Percentiles rank a stretch among this genome's conserved stretches.
These are phyloP conservation scores for Rhinoptilus africanus DNA, from an alignment of 2,113 vertebrate genomes.

Conservation along the genomic window DNA sequence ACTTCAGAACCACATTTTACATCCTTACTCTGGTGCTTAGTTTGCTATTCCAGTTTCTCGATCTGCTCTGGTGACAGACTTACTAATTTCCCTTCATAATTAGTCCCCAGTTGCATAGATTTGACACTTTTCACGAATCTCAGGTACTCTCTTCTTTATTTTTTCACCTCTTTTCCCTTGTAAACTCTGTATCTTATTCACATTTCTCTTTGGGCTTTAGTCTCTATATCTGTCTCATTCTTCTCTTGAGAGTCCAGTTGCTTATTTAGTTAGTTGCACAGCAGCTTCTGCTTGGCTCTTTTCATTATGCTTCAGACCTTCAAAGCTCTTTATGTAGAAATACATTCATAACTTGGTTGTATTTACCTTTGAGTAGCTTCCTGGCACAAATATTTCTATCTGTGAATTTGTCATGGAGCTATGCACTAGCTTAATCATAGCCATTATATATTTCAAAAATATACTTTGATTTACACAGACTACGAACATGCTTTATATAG, in stretches of 20 bases:
- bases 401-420: background rate
- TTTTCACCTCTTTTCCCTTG: constrained; percentile 17
- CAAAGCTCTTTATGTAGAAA: background rate
- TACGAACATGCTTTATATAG: background rate
- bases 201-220: background rate
- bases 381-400: background rate
- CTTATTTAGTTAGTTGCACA: background rate
- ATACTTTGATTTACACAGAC: background rate
- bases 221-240: background rate
- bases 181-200: background rate
- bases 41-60: background rate
- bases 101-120: background rate
- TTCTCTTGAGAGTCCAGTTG: background rate
- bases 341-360: background rate
- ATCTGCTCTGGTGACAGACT: constrained; percentile 13
- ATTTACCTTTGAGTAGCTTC: background rate
- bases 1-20: constrained; percentile 27
- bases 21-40: background rate
- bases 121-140: constrained; percentile 18
- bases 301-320: background rate
- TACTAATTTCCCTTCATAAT: constrained; percentile 49
- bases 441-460: background rate
- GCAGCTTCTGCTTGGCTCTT: background rate
- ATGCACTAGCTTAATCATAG: background rate
- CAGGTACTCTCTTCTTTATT: background rate